phyloP scores from a whole-genome alignment of 2,113 vertebrate genomes.

The Sigmodon hispidus region DNA sequence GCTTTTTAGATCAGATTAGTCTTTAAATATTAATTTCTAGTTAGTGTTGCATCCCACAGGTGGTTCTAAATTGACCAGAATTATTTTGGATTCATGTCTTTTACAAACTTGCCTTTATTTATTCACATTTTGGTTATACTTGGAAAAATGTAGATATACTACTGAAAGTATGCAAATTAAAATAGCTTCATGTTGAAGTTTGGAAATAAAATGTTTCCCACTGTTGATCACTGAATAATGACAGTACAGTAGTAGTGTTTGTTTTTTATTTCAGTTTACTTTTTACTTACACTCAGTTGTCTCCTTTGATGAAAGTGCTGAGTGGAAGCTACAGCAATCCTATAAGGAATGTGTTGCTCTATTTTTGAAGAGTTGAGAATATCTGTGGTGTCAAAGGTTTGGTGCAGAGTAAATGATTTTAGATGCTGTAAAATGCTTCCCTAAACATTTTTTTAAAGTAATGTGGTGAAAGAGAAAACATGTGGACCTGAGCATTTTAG shows the following conservation, averaged over 20 bases:
- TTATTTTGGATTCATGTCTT: not conserved
- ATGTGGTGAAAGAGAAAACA: not conserved
- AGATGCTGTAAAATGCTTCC: not conserved
- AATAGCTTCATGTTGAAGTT: not conserved
- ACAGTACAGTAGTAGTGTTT: accelerated
- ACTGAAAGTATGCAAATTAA: not conserved
- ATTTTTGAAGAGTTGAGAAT: not conserved
- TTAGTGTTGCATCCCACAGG: not conserved
- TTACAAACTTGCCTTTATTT: not conserved
- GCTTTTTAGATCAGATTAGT: not conserved
- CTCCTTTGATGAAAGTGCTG: not conserved
- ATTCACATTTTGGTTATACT: too few relatives aligned
- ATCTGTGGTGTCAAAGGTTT: not conserved
- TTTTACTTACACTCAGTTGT: not conserved
- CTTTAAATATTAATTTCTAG: not conserved
- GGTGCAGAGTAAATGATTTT: not conserved
- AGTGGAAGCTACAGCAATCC: not conserved
- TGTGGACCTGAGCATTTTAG: not conserved
- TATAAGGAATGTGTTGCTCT: not conserved
- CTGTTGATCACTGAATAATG: not conserved
- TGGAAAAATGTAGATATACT: not conserved
- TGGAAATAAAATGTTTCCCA: not conserved
- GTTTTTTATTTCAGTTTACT: not conserved
- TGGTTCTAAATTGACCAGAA: not conserved
- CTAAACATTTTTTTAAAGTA: not conserved